Base-by-base conservation (phyloP, 2,888 invertebrate genomes). In the Drosophila testacea region DNA sequence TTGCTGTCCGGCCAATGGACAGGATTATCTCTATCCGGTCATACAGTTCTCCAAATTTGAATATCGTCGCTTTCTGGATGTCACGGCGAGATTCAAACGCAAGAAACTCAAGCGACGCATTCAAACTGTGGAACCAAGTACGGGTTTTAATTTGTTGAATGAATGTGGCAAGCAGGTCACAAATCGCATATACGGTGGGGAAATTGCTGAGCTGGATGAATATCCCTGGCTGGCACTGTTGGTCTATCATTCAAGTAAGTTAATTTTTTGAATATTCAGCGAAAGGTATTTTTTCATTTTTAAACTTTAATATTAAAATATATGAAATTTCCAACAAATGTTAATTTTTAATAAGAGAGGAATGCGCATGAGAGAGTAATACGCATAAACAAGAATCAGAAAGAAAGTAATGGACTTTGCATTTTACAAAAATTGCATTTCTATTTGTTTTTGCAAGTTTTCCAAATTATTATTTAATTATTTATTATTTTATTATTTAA, bases 161-260 rank as follows among this genome's bases (percentile, higher is more conserved):
- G 92, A 93, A 55, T 95, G 95, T 72, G 95, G 95, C 6, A 87
- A 93, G 22, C 93, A 93, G 39, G 93, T 93, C 51, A 94, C 93
- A n/a, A 94, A 95, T 88, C 93, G 94, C 52, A 94, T 95, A 52
- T 94, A 93, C 73, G 95, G 94, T 50, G 95, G 95, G 9, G 93
- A 93, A 61, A 92, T 94, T 47, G 94, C 95, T 0, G 94, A 94
- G n/a, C 83, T 94, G 5, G 94, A 94, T 62, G 95, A 95, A 82
- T 95, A 94, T 88, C 95, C 95, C 0, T 95, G 95, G 95, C 93
- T 95, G 93, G 94, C 94, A 0, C 78, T 95, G 27, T 73, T 95
- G 56, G 94, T 94, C 57, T 95, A 95, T 75, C 92, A 93, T 36
- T 93, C 93, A 71, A 90, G 94, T 94, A 86, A 87, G 91, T 0